Conservation (phyloP, 64 coral and sea anemone species). For the Actinia equina region DNA sequence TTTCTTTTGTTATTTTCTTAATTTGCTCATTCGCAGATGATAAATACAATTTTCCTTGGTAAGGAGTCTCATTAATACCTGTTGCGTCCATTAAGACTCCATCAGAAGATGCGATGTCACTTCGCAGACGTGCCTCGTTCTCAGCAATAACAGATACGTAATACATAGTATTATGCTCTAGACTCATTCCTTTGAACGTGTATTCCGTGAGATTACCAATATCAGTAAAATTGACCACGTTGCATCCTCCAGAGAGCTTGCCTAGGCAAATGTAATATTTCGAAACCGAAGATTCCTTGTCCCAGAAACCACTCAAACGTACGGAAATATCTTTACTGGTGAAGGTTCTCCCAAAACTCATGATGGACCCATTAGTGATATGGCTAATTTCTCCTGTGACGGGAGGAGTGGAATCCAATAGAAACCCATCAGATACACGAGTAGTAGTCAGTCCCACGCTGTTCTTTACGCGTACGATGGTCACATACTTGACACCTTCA, state of each 20-base stretch:
- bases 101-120: constrained; percentile 51
- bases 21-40: background rate
- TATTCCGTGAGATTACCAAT: constrained; percentile 44
- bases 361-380: constrained; percentile 17
- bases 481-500: constrained; percentile 78
- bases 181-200: background rate
- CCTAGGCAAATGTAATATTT: constrained; percentile 74
- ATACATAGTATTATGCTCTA: constrained; percentile 35
- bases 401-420: constrained; percentile 74
- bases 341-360: constrained; percentile 12
- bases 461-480: constrained; percentile 60
- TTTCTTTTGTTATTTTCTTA: no score
- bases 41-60: background rate
- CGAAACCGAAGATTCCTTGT: constrained; percentile 61
- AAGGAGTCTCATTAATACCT: constrained; percentile 28
- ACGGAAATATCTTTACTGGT: constrained; percentile 51
- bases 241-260: constrained; percentile 48
- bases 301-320: constrained; percentile 66
- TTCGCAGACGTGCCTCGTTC: constrained; percentile 54
- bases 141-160: constrained; percentile 39
- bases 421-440: constrained; percentile 58
- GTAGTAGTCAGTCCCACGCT: constrained; percentile 41
- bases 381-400: constrained; percentile 49
- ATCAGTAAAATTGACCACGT: constrained; percentile 44
- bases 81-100: constrained; percentile 81